phyloP scores from a whole-genome alignment of 2,113 vertebrate species.

The Atrichornis clamosus region DNA sequence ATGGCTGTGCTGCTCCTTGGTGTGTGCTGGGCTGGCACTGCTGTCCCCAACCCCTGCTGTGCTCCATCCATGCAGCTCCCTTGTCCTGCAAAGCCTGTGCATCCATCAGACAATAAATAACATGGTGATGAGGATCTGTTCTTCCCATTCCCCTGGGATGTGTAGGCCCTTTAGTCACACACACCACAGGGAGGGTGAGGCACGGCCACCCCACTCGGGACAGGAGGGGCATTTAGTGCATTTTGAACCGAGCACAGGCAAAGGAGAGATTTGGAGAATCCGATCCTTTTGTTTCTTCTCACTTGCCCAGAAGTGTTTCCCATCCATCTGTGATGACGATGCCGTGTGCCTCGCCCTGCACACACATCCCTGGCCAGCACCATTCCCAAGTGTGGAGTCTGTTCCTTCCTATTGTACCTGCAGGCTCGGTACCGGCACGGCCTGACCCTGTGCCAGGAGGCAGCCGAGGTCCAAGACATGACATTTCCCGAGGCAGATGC shows the following conservation, averaged over 20 bases:
- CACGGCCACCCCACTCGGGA: too few species aligned
- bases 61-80: rapidly evolving
- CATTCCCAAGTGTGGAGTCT: background rate
- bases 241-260: background rate
- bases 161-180: background rate
- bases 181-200: rapidly evolving
- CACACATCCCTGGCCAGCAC: background rate
- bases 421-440: slow-evolving; percentile 80
- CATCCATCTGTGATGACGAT: background rate
- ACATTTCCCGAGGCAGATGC: slow-evolving; percentile 67
- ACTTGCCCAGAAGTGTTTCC: background rate
- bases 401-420: background rate
- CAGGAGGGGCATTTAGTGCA: background rate
- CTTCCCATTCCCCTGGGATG: background rate
- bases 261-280: background rate
- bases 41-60: background rate
- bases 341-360: rapidly evolving
- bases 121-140: background rate
- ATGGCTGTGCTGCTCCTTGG: rapidly evolving
- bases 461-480: slow-evolving; percentile 36
- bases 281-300: background rate
- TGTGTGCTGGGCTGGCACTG: background rate
- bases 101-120: background rate
- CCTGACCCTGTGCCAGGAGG: slow-evolving; percentile 77
- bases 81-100: background rate